Conservation (phyloP, 2,113 vertebrate species). For the Mionectes macconnelli region DNA sequence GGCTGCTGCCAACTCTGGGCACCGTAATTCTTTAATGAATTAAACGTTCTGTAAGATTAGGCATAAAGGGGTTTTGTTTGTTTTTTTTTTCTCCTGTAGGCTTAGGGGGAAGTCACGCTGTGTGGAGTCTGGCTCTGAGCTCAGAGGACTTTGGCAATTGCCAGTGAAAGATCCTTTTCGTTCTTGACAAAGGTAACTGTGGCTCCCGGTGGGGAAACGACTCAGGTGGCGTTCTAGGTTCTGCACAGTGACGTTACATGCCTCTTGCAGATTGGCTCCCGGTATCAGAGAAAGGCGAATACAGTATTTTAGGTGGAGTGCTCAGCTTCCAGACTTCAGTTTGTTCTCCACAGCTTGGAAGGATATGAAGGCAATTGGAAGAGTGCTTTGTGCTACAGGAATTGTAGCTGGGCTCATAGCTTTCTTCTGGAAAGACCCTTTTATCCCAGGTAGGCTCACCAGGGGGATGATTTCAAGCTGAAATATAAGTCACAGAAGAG, state of each 20-base stretch:
- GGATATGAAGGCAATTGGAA: neutral
- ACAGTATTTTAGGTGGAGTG: neutral
- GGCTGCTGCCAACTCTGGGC: neutral
- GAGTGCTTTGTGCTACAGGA: constrained; percentile 4
- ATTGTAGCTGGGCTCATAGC: neutral
- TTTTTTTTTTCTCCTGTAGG: neutral
- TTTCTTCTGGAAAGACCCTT: constrained; percentile 70
- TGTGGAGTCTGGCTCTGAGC: neutral
- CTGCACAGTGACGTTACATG: neutral
- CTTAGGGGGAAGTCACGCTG: neutral
- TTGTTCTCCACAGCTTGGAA: neutral
- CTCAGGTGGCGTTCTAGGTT: neutral
- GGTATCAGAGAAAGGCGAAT: neutral
- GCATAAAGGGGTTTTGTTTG: fast-evolving
- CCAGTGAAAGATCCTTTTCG: neutral
- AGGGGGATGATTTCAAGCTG: neutral
- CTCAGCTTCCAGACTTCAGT: neutral
- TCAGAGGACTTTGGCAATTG: neutral
- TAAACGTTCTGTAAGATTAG: neutral
- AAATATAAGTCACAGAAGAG: neutral
- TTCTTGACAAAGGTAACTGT: neutral
- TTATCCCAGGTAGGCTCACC: constrained; percentile 65
- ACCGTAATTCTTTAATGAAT: neutral
- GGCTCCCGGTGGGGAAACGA: neutral
- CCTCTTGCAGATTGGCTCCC: neutral